Base-by-base conservation (phyloP, 92 coral and sea anemone species). In the Palythoa caribaeorum region DNA sequence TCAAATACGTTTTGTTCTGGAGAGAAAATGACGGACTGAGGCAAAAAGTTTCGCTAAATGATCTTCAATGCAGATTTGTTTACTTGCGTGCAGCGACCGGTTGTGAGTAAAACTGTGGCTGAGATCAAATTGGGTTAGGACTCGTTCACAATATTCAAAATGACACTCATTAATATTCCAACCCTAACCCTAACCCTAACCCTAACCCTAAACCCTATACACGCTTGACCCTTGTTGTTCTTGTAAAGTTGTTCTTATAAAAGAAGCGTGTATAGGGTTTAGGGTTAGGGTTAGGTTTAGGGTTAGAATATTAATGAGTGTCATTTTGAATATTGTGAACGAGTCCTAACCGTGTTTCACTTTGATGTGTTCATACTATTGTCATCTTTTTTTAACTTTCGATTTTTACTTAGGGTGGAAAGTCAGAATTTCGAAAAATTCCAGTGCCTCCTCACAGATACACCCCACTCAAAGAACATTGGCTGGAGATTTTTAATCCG, bases 381-480 rank as follows among this genome's bases (percentile, higher is more conserved):
- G 12, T 8, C 9, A 48, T 12, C 35, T 63, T 50, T 77, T 4
- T n/a, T 68, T 78, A 37, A 9, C n/a, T 66, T 39, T 35, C 21
- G 16, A 10, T 20, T 36, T 36, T 19, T 53, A 17, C 78, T 17
- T 74, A 97, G 99, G 94, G 89, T 84, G 98, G 97, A 55, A 95
- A 94, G 87, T 73, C 91, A 63, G 99, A 97, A 80, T 75, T 88
- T 28, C 86, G 99, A 60, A 97, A 97, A 87, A 90, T 97, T 76
- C 96, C 98, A 2, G 99, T 97, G 5, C 99, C 99, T 1, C 94
- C 97, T 5, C 95, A 97, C 87, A 93, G 99, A 40, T 97, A 97
- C 62, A 91, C 98, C 0, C 99, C 98, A 50, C 90, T 97, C 57
- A 97, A 95, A 80, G 99, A 97, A 36, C 94, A 91, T 89, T 97